phyloP scores from a whole-genome alignment of 2,888 invertebrate genomes.

The Neoitamus cyanurus region DNA sequence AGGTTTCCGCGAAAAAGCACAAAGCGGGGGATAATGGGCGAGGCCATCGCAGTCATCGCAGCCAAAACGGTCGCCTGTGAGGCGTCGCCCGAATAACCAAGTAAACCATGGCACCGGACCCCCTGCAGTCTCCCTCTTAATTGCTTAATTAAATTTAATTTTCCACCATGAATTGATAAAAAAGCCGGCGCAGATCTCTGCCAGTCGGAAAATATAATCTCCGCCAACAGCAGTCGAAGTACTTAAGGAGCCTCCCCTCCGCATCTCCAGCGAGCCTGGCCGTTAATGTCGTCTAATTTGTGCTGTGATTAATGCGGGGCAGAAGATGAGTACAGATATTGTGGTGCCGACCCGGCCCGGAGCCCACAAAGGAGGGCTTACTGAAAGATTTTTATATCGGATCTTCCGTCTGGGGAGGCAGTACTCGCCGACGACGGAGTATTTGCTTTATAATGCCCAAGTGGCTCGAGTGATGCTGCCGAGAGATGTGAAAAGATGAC shows the following conservation, averaged over 20 bases:
- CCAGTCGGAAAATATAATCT: slow-evolving; percentile 1
- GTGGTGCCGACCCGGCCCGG: no score
- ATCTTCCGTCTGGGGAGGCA: slow-evolving; percentile 9
- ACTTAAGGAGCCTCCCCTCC: neutral
- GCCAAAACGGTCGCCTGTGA: neutral
- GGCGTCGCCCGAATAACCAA: neutral
- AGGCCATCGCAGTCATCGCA: neutral
- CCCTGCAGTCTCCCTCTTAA: slow-evolving; percentile 23
- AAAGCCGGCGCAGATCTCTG: neutral
- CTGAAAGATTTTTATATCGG: slow-evolving; percentile 19
- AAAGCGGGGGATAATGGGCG: neutral
- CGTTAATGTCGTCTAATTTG: slow-evolving; percentile 41
- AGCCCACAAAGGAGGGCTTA: neutral
- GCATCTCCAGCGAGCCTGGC: neutral
- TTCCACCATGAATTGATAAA: slow-evolving; percentile 44
- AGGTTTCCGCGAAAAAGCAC: neutral
- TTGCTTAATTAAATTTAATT: slow-evolving; percentile 43
- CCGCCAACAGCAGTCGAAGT: slow-evolving; percentile 10
- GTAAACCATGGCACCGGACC: neutral
- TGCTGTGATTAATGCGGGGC: slow-evolving; percentile 38
- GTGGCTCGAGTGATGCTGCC: neutral
- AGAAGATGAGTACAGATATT: slow-evolving; percentile 20
- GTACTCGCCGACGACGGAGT: neutral
- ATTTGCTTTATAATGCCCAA: neutral
- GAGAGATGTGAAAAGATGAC: no score